Conservation (phyloP, 2,888 invertebrate species). For the Drosophila nr. perissopoda region DNA sequence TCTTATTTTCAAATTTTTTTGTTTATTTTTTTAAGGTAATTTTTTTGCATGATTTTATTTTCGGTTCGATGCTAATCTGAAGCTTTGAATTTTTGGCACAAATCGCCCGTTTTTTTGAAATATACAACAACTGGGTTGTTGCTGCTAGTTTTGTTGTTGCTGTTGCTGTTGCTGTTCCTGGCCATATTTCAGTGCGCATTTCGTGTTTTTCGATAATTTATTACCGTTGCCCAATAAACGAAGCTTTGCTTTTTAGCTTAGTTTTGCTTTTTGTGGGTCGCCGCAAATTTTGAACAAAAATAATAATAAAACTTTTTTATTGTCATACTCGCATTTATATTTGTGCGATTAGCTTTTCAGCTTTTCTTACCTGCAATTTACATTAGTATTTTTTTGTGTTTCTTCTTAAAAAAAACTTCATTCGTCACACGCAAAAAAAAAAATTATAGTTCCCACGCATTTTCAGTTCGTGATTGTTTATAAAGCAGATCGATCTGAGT, state of each 20-base stretch:
- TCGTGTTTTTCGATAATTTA: constrained; percentile 78
- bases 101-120: constrained; percentile 56
- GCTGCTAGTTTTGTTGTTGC: constrained; percentile 24
- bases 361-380: constrained; percentile 64
- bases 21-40: constrained; percentile 11
- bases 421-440: constrained; percentile 72
- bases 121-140: constrained; percentile 61
- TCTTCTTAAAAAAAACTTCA: constrained; percentile 45
- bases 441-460: constrained; percentile 71
- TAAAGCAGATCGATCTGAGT: constrained; percentile 48
- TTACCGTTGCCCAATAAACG: constrained; percentile 77
- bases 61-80: constrained; percentile 62
- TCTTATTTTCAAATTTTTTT: constrained; percentile 23
- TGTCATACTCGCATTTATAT: constrained; percentile 71
- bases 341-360: constrained; percentile 69
- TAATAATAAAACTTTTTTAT: constrained; percentile 59
- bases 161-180: constrained; percentile 49
- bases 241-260: constrained; percentile 42
- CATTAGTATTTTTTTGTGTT: constrained; percentile 40
- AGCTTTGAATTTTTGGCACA: constrained; percentile 66
- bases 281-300: constrained; percentile 22
- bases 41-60: constrained; percentile 65
- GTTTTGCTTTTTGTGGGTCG: constrained; percentile 45
- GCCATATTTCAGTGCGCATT: constrained; percentile 68
- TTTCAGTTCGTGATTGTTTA: constrained; percentile 72